Percentiles rank a stretch among this genome's conserved stretches.
These are phyloP conservation scores for Hyperoplus lanceolatus DNA, from an alignment of 2,797 vertebrate genomes.

Conservation along the genomic window DNA sequence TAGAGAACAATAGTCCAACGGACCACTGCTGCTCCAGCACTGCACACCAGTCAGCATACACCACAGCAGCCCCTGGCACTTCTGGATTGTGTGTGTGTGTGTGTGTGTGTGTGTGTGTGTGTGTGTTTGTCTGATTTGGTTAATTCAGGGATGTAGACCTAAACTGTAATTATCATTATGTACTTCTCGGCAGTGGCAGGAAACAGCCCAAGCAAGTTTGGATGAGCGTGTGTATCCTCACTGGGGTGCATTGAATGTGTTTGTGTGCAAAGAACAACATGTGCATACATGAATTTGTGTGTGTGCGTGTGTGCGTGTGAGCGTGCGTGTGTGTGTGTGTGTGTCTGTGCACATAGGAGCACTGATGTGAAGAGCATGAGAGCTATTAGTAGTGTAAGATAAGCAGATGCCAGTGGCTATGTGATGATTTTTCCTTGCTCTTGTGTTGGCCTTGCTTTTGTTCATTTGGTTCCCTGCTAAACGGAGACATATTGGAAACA, in stretches of 20 bases:
- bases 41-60: conserved; percentile 57
- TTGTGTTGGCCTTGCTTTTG: conserved; percentile 65
- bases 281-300: conserved; percentile 65
- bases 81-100: conserved; percentile 54
- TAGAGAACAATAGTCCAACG: conserved; percentile 72
- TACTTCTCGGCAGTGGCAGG: conserved; percentile 80
- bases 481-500: conserved; percentile 77
- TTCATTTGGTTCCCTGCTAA: conserved; percentile 71
- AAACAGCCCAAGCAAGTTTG: conserved; percentile 81
- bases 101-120: too few species aligned
- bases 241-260: conserved; percentile 61
- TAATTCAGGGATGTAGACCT: conserved; percentile 81
- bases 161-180: conserved; percentile 85
- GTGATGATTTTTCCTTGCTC: conserved; percentile 75
- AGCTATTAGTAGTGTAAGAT: conserved; percentile 75
- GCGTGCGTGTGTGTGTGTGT: background rate
- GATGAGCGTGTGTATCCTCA: conserved; percentile 68
- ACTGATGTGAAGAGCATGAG: conserved; percentile 62
- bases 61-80: conserved; percentile 74
- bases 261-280: conserved; percentile 71
- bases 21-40: conserved; percentile 59
- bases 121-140: conserved; percentile 70
- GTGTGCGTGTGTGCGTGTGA: conserved; percentile 20
- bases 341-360: conserved; percentile 1
- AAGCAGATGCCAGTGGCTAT: conserved; percentile 70